Evolutionary conservation across 1,140 invertebrate genomes (phyloP).

Genomic region (Trichomalopsis sarcophagae): DNA sequence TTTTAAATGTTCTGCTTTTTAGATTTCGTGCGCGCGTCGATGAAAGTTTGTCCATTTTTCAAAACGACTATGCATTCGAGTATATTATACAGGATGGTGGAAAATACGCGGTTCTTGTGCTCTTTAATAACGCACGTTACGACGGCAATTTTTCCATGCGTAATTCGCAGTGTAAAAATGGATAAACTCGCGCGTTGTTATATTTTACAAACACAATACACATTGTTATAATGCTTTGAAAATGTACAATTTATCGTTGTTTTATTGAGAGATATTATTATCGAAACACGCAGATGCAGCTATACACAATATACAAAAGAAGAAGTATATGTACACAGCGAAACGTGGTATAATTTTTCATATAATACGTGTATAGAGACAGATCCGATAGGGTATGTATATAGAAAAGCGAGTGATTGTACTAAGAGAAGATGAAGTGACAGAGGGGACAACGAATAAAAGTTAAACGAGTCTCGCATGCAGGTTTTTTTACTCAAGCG

Average conservation of each 20-base stretch:
- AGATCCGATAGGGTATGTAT: neutral
- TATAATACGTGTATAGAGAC: neutral
- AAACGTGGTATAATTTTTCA: neutral
- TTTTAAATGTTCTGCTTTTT: slow-evolving; percentile 7
- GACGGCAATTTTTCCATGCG: neutral
- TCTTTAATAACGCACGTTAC: too few species aligned
- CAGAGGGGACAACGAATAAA: neutral
- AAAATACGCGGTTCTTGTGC: too few species aligned
- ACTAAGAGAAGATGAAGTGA: neutral
- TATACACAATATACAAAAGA: neutral
- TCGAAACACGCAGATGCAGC: neutral
- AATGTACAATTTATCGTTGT: neutral
- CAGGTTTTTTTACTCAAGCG: neutral
- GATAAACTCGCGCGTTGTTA: neutral
- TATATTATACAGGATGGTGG: too few species aligned
- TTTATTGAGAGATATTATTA: neutral
- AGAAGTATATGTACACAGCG: neutral
- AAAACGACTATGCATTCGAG: neutral
- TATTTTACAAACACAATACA: neutral
- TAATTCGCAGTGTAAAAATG: neutral
- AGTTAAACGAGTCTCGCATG: slow-evolving; percentile 21
- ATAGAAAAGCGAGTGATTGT: neutral
- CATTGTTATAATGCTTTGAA: neutral
- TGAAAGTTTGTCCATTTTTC: slow-evolving; percentile 18
- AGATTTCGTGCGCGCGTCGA: neutral